Conservation (phyloP, 2,113 vertebrate species). For the Prunella fulvescens region DNA sequence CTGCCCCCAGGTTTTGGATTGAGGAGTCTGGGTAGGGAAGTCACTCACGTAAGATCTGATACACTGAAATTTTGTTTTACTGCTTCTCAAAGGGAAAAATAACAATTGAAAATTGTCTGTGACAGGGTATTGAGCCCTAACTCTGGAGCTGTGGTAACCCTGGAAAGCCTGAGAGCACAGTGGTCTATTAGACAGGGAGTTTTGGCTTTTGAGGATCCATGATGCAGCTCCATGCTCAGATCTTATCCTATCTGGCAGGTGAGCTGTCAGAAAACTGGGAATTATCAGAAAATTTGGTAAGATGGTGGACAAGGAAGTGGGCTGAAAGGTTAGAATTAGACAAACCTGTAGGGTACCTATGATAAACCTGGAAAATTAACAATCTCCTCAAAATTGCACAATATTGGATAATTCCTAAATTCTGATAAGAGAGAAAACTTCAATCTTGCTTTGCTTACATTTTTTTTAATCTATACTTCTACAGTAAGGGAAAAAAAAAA, state of each 20-base stretch:
- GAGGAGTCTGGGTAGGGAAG: not conserved
- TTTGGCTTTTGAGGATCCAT: not conserved
- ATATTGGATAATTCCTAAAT: not conserved
- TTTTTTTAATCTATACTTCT: not conserved
- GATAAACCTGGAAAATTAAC: not conserved
- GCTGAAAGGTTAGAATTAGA: not conserved
- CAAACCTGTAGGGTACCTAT: not conserved
- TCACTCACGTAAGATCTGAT: not conserved
- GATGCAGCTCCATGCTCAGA: not conserved
- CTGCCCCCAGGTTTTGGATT: not conserved
- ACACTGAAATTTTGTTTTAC: not conserved
- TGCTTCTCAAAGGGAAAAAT: not conserved
- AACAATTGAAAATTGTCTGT: not conserved
- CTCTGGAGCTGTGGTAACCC: not conserved
- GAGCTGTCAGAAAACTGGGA: not conserved
- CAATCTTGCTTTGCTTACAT: not conserved
- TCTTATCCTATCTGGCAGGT: not conserved
- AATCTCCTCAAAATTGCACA: not conserved
- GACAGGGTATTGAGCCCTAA: not conserved
- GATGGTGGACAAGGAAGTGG: not conserved
- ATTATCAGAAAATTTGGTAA: not conserved
- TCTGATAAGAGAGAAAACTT: not conserved
- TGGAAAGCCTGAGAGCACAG: fast-evolving
- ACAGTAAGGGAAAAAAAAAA: not conserved
- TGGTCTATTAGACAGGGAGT: not conserved